phyloP scores from a whole-genome alignment of 2,113 vertebrate genomes.

The Turnix velox region DNA sequence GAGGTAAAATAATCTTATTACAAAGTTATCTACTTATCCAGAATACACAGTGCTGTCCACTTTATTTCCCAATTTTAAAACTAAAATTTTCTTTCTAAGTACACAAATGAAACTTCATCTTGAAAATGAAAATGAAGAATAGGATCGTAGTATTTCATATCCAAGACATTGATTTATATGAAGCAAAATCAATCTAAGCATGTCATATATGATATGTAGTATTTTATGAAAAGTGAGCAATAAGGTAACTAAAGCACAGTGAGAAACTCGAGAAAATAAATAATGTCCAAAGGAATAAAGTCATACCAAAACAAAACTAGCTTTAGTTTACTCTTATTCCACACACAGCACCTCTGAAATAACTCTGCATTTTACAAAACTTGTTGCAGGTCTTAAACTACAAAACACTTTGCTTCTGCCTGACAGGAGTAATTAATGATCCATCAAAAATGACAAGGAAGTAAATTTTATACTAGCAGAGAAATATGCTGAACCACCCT shows the following conservation, averaged over 20 bases:
- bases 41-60: not conserved
- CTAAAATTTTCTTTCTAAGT: not conserved
- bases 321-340: not conserved
- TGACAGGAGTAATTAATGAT: conserved; percentile 13
- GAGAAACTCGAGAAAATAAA: not conserved
- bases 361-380: not conserved
- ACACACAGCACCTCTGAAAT: not conserved
- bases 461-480: conserved; percentile 10
- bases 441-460: not conserved
- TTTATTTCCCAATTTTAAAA: not conserved
- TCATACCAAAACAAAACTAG: not conserved
- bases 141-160: not conserved
- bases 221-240: not conserved
- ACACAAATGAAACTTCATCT: not conserved
- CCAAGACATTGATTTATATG: not conserved
- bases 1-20: not conserved
- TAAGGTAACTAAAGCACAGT: not conserved
- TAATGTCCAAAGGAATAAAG: not conserved
- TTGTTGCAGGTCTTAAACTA: conserved; percentile 9
- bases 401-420: not conserved
- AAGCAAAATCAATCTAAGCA: not conserved
- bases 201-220: not conserved
- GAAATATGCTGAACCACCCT: conserved; percentile 11
- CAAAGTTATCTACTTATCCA: not conserved
- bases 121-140: not conserved